A percentile compares a stretch with the other conserved stretches of the same genome.
Conservation (phyloP, 2,113 vertebrate species). For the Corythornis madagascariensis region DNA sequence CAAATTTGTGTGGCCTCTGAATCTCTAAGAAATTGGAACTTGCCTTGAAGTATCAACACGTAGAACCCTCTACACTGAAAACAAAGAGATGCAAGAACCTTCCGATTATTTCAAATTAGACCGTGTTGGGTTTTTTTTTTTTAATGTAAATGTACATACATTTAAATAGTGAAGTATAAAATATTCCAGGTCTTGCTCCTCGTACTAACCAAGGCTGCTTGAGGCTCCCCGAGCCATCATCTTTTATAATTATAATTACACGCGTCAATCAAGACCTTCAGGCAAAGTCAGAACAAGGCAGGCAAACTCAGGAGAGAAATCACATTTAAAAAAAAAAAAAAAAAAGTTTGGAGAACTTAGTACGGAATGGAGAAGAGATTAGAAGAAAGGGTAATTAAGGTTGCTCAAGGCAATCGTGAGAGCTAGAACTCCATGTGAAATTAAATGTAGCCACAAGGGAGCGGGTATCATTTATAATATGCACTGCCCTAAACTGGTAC, state of each 20-base stretch:
- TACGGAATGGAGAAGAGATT: constrained; percentile 34
- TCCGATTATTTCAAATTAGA: constrained; percentile 25
- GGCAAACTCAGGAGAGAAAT: constrained; percentile 61
- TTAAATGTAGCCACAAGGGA: constrained; percentile 53
- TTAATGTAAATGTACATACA: constrained; percentile 38
- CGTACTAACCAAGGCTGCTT: constrained; percentile 69
- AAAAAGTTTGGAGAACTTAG: constrained; percentile 33
- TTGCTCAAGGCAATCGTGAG: constrained; percentile 57
- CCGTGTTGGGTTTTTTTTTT: not conserved
- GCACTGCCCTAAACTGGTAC: constrained; percentile 44
- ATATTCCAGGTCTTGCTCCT: constrained; percentile 69
- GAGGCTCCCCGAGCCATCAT: constrained; percentile 76
- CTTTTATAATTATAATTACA: constrained; percentile 73
- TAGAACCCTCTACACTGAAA: not conserved
- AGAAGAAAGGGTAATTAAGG: constrained; percentile 65
- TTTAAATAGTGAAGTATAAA: constrained; percentile 57
- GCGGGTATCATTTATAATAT: constrained; percentile 48
- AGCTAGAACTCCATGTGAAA: constrained; percentile 54
- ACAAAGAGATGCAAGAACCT: not conserved
- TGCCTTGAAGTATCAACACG: not conserved
- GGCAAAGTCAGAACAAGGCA: constrained; percentile 68
- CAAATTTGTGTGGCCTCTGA: not conserved
- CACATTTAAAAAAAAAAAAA: not conserved
- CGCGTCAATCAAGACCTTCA: constrained; percentile 75
- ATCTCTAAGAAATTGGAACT: not conserved